phyloP scores from a whole-genome alignment of 2,113 vertebrate species.

The Phocoena sinus region DNA sequence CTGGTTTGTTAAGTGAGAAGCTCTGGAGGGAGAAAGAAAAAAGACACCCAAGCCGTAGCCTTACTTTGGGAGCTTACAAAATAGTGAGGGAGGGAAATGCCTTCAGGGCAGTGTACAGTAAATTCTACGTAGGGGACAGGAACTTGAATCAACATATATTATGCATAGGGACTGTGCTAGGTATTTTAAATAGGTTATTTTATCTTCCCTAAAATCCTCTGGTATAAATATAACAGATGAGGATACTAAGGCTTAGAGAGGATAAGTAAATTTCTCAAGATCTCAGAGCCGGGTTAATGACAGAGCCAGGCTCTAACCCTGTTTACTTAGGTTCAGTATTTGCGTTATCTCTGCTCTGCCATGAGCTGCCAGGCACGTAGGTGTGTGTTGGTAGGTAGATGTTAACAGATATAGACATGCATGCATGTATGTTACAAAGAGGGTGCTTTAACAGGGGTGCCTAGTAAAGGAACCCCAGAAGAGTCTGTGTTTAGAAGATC shows the following conservation, averaged over 20 bases:
- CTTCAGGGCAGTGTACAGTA: rapidly evolving
- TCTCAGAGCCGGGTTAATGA: not conserved
- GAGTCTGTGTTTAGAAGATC: not conserved
- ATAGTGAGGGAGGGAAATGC: not conserved
- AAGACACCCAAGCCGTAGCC: not conserved
- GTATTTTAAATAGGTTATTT: not conserved
- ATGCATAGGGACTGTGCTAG: rapidly evolving
- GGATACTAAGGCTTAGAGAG: not conserved
- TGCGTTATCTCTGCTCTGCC: not conserved
- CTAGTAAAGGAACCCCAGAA: not conserved
- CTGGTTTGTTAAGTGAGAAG: not conserved
- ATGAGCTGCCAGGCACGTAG: not conserved
- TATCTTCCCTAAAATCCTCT: too few relatives aligned
- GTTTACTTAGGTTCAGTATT: too few relatives aligned
- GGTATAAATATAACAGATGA: not conserved
- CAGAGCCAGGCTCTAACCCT: not conserved
- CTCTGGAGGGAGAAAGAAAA: not conserved
- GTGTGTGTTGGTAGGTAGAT: not conserved
- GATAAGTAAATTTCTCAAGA: not conserved
- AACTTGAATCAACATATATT: too few relatives aligned
- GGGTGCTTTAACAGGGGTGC: not conserved
- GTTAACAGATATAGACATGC: too few relatives aligned
- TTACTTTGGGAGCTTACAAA: not conserved
- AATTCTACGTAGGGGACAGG: not conserved
- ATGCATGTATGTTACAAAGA: not conserved